Base-by-base conservation (phyloP, 1,140 invertebrate species). In the Ips nitidus region DNA sequence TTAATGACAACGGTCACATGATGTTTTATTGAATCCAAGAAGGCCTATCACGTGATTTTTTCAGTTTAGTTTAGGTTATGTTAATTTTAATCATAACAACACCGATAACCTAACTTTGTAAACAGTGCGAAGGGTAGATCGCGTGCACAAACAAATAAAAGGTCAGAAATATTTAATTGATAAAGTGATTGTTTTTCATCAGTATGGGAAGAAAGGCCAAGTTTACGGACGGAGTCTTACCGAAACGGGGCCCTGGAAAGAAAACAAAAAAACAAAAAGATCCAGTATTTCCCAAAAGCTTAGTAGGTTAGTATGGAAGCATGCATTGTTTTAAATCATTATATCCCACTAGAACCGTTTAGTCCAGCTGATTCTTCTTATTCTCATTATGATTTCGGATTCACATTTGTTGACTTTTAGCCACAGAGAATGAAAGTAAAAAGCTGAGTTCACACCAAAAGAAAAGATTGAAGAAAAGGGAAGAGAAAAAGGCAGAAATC, bases 171-270 rank as follows among this genome's bases (percentile, higher is more conserved):
- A 22, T 22, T 22, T 22, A 22, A 0, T 22, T 22, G 22, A 22
- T 22, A 0, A 22, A 22, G 22, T 22, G 22, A 22, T 22, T 22
- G 22, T 22, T 50, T 50, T 50, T 3, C 3, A 50, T 50, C 45
- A 72, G 47, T 56, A 97, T 97, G 94, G 94, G 94, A 66, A 84
- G 94, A 50, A 95, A 94, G 85, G 92, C 88, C 40, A 91, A 93
- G 75, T 95, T 90, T 78, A 74, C 69, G n/a, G 85, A 85, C 71
- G 86, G 86, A 45, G 87, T 87, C 71, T 86, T 87, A 59, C 81
- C 83, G n/a, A 92, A 92, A 75, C 91, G 87, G 80, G 94, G 93
- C 4, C 91, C 89, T 41, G 94, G 93, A 1, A 86, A 88, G 69
- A 97, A 95, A 83, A 84, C 92, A 0, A 90, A 88, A 72, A 95